Evolutionary conservation across 2,888 invertebrate species (phyloP).

Genomic region (Slavum lentiscoides): DNA sequence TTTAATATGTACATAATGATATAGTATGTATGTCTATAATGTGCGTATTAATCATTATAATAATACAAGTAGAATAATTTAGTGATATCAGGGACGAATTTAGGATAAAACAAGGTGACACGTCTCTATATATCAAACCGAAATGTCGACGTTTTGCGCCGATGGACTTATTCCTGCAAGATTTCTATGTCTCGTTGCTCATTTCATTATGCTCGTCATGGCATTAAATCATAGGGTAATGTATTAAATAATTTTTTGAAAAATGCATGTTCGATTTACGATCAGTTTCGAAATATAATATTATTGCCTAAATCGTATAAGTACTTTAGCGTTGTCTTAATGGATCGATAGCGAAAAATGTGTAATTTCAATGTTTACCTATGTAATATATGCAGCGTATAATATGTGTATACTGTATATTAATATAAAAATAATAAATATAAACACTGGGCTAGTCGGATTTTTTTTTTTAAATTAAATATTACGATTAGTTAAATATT

Average conservation of each 20-base stretch:
- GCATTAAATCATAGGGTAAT: slow-evolving; percentile 71
- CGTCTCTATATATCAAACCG: neutral
- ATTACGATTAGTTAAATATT: too few species aligned
- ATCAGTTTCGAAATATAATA: neutral
- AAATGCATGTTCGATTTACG: neutral
- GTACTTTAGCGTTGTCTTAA: neutral
- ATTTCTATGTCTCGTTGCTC: slow-evolving; percentile 72
- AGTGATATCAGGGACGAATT: too few species aligned
- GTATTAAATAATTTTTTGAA: slow-evolving; percentile 58
- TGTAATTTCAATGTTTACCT: neutral
- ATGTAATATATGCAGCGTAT: too few species aligned
- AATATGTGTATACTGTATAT: too few species aligned
- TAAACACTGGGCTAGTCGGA: too few species aligned
- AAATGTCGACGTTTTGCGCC: slow-evolving; percentile 54
- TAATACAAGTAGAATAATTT: too few species aligned
- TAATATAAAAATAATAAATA: too few species aligned
- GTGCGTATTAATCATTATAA: too few species aligned
- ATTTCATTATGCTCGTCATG: slow-evolving; percentile 70
- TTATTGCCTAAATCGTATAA: neutral
- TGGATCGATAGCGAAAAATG: neutral
- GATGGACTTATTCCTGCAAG: slow-evolving; percentile 68
- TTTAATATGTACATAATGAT: too few species aligned
- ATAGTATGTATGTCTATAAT: too few species aligned
- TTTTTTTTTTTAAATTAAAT: too few species aligned
- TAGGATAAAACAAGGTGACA: too few species aligned